Base-by-base conservation (phyloP, 2,888 invertebrate genomes). In the Brachynemurus nebulosus region DNA sequence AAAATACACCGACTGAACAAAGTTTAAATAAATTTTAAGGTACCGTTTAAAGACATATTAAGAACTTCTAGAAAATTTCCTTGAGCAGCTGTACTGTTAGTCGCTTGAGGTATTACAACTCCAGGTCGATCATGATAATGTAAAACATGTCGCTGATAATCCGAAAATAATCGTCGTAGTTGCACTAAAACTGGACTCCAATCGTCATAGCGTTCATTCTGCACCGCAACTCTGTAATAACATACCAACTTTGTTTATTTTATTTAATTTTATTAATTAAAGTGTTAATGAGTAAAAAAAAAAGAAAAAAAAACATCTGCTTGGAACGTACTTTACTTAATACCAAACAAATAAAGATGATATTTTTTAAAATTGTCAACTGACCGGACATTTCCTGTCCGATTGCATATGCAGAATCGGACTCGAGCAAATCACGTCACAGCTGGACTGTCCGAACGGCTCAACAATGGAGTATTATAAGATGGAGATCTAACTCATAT, bases 11-110 rank as follows among this genome's bases (percentile, higher is more conserved):
- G 7, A 16, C 11, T 36, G 19, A 36, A 27, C 2, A 27, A n/a
- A 6, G 12, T 4, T 27, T 27, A n/a, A n/a, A 3, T 9, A 30
- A 30, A 30, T 30, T 5, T 9, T 27, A n/a, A 3, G 4, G 59
- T 69, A 88, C 89, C 89, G 70, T 97, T 97, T 46, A 97, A 71
- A 43, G 95, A 92, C 83, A 97, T 95, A 63, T 97, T 97, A 17
- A 98, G 70, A n/a, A 96, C 95, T 74, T 98, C 97, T 20, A 99
- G 71, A 64, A 98, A 97, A 64, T 98, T 98, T 39, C 98, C 98
- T 63, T 97, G 92, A 1, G 88, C 85, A 4, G 90, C 89, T 7
- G 88, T 86, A 0, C 89, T 89, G 59, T 89, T 88, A 3, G 74
- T 78, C n/a, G 89, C 88, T 44, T 76, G 75, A 2, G 92, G 91